A percentile compares a stretch with the other conserved stretches of the same genome.
Evolutionary conservation across 1,140 invertebrate species (phyloP).

Genomic region (Trichoplusia ni): DNA sequence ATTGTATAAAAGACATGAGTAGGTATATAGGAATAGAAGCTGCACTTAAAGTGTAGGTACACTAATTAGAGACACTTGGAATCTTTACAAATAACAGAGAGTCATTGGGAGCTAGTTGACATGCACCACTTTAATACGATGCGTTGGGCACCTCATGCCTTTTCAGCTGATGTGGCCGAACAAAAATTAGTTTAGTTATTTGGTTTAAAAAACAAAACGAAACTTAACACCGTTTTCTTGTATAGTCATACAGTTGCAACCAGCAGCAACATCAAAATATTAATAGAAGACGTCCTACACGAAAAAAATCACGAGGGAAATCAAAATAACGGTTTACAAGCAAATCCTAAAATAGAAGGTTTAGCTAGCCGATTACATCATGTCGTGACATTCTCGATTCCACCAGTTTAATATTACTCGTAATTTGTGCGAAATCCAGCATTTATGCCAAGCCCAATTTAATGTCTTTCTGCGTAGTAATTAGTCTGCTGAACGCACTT

Average conservation of each 20-base stretch:
- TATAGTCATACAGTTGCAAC: background rate
- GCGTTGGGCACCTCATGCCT: too few relatives aligned
- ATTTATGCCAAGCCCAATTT: conserved; percentile 66
- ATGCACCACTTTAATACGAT: too few relatives aligned
- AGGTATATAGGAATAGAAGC: too few relatives aligned
- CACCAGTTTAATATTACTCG: conserved; percentile 61
- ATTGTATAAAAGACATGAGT: too few relatives aligned
- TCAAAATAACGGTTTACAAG: conserved; percentile 64
- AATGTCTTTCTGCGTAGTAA: conserved; percentile 62
- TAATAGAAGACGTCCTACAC: conserved; percentile 38
- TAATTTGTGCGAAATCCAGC: conserved; percentile 55
- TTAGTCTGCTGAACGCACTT: conserved; percentile 43
- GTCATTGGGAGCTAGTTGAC: too few relatives aligned
- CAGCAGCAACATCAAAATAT: conserved; percentile 1
- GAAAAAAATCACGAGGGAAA: conserved; percentile 53
- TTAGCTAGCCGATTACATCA: conserved; percentile 68
- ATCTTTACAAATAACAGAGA: too few relatives aligned
- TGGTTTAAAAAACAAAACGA: background rate
- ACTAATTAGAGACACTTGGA: too few relatives aligned
- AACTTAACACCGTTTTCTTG: background rate
- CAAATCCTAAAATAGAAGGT: conserved; percentile 70
- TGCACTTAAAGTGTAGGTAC: too few relatives aligned
- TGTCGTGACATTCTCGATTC: conserved; percentile 62
- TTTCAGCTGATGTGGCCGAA: too few relatives aligned
- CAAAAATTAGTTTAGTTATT: background rate